Base-by-base conservation (phyloP, 2,888 invertebrate species). In the Hypolimnas misippus region DNA sequence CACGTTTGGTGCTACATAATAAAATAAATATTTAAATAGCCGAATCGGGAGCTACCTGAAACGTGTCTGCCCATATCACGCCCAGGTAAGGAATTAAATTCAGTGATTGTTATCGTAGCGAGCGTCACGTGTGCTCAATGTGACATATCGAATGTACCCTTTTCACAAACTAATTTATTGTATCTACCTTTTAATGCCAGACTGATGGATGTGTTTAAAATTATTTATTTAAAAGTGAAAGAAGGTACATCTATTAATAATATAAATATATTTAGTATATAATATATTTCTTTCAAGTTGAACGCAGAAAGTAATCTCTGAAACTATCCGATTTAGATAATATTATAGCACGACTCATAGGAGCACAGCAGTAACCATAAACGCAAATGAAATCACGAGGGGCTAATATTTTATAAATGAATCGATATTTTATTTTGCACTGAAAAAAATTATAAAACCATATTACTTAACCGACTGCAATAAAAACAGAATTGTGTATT, bases 61-160 rank as follows among this genome's bases (percentile, higher is more conserved):
- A 44, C 44, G 21, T 44, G 44, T 44, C 44, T 12, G 19, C 19
- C 19, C 21, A 19, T 12, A 12, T 19, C 21, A 44, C 44, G 5
- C 44, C 17, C 42, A 2, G 42, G 42, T 17, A 19, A 44, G 12
- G 19, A 44, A 44, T 44, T 44, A 44, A 44, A 44, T 44, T 21
- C 12, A 19, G 19, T 19, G 12, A 44, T 44, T 19, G 44, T 50
- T 31, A 50, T 17, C 25, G 17, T 16, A 31, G 25, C 25, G 29
- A 31, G 25, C 25, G 29, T 25, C 29, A 40, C 21, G 50, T 40
- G 50, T 50, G 38, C 17, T 17, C 50, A 17, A 50, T 49, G 25
- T 29, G 57, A 57, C 57, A 50, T 25, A 49, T 57, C 50, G 40
- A 40, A 31, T 29, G 10, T 52, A 58, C 44, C 33, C 44, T 52